Base-by-base conservation (phyloP, 2,888 invertebrate genomes). In the Amphiduros pacificus region DNA sequence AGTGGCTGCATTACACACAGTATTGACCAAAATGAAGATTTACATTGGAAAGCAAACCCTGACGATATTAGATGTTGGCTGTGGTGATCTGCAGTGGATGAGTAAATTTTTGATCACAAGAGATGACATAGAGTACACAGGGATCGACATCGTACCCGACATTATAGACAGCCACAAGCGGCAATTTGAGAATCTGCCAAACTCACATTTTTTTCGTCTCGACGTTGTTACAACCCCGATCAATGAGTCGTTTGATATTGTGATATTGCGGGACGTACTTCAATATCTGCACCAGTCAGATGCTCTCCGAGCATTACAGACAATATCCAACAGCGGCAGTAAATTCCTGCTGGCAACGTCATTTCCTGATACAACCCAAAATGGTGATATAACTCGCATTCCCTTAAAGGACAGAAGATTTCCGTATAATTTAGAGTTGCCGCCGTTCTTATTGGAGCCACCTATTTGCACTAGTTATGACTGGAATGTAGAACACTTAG, bases 401-500 rank as follows among this genome's bases (percentile, higher is more conserved):
- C 54, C 49, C 9, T 44, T 52, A 27, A 17, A 41, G 5, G 52
- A 53, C 17, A 28, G 61, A 6, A 31, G 40, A 29, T 61, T 36
- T 27, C 55, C 61, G 6, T 57, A 57, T 36, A 62, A 62, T 27
- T 40, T 62, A 6, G 62, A 62, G 24, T 44, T 62, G 20, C 52
- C 62, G 9, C 62, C 62, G n/a, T 62, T 62, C 48, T 41, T 49
- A 17, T 48, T 62, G n/a, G 57, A 52, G 3, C 52, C 62, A 17
- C 55, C 61, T 6, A 32, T 55, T n/a, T 61, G 61, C 27, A 55
- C 55, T 14, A 62, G 64, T 28, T 62, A 62, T 28, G 64, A 64
- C 59, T 64, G 64, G 64, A 61, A 58, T 24, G 55, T 62, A 17
- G 61, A 62, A 44, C 61, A 64, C 27, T 48, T 64, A 1, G 64